Conservation (phyloP, 2,888 invertebrate species). For the Sesamia inferens region DNA sequence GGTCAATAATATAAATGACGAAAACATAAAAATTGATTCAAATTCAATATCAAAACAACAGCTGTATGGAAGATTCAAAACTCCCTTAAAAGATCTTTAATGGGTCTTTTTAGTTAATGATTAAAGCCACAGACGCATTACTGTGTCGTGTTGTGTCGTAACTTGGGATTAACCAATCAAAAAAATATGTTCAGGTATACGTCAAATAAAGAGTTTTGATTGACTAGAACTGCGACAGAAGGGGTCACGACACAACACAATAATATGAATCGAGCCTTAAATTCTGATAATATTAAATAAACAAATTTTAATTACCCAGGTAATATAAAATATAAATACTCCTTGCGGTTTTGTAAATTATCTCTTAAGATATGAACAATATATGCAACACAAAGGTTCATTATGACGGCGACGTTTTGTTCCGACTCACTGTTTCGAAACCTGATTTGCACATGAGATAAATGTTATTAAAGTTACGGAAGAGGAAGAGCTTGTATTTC, state of each 20-base stretch:
- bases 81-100: constrained; percentile 18
- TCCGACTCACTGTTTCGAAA: constrained; percentile 51
- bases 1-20: constrained; percentile 30
- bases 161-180: no score
- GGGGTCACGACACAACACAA: no score
- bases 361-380: constrained; percentile 31
- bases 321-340: constrained; percentile 25
- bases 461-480: constrained; percentile 52
- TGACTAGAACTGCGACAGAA: no score
- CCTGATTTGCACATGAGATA: constrained; percentile 58
- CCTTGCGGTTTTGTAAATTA: constrained; percentile 26
- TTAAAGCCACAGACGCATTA: neutral
- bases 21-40: constrained; percentile 29
- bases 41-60: constrained; percentile 20
- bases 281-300: constrained; percentile 7
- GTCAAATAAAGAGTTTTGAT: no score
- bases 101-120: constrained; percentile 26
- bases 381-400: constrained; percentile 45
- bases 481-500: constrained; percentile 57
- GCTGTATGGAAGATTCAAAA: constrained; percentile 21
- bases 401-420: constrained; percentile 45
- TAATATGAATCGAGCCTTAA: neutral
- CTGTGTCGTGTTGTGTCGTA: no score
- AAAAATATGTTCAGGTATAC: no score
- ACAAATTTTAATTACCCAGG: constrained; percentile 24